phyloP scores from a whole-genome alignment of 2,113 vertebrate species.

The Scatophagus argus region DNA sequence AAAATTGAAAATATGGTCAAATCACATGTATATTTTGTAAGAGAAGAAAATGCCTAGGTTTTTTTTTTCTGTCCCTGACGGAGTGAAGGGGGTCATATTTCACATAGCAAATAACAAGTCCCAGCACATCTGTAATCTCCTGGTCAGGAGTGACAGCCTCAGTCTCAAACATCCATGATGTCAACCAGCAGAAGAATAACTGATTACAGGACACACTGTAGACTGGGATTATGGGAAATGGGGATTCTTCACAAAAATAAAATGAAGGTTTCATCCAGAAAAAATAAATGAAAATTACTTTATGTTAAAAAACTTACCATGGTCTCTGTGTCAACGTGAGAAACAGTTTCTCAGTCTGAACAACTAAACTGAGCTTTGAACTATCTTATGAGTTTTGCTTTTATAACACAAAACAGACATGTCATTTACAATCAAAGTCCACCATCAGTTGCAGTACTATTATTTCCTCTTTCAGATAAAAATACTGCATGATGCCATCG shows the following conservation, averaged over 20 bases:
- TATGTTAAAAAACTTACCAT: not conserved
- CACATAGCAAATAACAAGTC: constrained; percentile 34
- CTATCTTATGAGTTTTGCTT: not conserved
- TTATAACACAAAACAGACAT: not conserved
- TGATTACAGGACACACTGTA: not conserved
- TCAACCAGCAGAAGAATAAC: not conserved
- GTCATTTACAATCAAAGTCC: constrained; percentile 22
- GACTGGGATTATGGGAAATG: not conserved
- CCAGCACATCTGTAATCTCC: constrained; percentile 34
- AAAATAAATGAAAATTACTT: not conserved
- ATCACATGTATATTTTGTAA: not conserved
- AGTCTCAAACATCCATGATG: not conserved
- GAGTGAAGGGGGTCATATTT: constrained; percentile 27
- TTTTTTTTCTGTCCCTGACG: not conserved
- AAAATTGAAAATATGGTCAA: not conserved
- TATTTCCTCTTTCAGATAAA: constrained; percentile 5
- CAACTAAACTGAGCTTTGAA: not conserved
- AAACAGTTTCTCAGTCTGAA: not conserved
- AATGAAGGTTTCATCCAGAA: not conserved
- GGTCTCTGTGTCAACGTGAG: not conserved
- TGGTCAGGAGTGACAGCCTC: not conserved
- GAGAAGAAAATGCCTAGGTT: not conserved
- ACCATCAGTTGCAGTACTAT: not conserved
- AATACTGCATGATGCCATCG: not conserved
- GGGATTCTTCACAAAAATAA: not conserved